Conservation (phyloP, 2,888 invertebrate genomes). For the Priapulus caudatus region DNA sequence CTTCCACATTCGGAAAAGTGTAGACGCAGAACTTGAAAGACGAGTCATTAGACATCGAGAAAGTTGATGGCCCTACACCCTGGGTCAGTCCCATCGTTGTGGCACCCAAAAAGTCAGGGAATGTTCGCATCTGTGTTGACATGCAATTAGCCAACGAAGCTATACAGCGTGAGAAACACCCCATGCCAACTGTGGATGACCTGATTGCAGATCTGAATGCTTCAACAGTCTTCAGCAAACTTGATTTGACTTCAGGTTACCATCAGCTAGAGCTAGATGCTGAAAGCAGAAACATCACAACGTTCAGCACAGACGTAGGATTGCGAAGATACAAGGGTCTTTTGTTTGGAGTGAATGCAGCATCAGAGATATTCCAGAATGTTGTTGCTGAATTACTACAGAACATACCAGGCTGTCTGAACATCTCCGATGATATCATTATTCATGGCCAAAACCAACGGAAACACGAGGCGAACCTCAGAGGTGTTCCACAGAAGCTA, state of each 20-base stretch:
- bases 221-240: conserved; percentile 23
- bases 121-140: conserved; percentile 13
- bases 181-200: conserved; percentile 13
- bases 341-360: conserved; percentile 37
- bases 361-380: too few species aligned
- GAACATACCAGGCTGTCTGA: conserved; percentile 33
- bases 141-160: conserved; percentile 14
- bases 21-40: conserved; percentile 6
- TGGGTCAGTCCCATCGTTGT: conserved; percentile 14
- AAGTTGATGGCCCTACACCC: conserved; percentile 16
- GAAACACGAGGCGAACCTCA: conserved; percentile 28
- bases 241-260: conserved; percentile 33
- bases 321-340: conserved; percentile 35
- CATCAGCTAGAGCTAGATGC: conserved; percentile 33
- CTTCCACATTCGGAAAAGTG: conserved; percentile 20
- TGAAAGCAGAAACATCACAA: conserved; percentile 32
- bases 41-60: too few species aligned
- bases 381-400: conserved; percentile 40
- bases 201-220: conserved; percentile 10
- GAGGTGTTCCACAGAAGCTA: conserved; percentile 20
- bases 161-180: conserved; percentile 8
- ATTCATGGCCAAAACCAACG: conserved; percentile 26
- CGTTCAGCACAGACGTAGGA: conserved; percentile 34
- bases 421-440: conserved; percentile 37
- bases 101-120: conserved; percentile 16